Evolutionary conservation across 2,113 vertebrate genomes (phyloP).

Genomic region (Chionis minor): DNA sequence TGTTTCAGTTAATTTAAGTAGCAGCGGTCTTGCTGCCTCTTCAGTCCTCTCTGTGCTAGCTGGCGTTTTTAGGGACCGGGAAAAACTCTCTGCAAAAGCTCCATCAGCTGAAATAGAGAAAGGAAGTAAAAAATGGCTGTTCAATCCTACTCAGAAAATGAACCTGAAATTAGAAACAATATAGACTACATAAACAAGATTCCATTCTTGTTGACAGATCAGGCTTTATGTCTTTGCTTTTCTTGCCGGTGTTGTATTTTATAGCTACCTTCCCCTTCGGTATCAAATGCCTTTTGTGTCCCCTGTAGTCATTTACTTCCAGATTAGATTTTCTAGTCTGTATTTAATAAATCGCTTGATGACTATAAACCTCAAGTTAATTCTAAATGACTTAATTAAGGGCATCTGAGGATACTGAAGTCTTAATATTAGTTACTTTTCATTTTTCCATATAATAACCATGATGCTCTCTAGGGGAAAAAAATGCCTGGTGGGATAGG

Average conservation of each 20-base stretch:
- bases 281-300: background rate
- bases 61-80: background rate
- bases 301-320: background rate
- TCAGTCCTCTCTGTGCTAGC: constrained; percentile 47
- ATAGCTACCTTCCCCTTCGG: background rate
- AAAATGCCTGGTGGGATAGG: background rate
- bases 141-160: background rate
- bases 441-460: constrained; percentile 31
- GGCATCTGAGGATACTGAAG: background rate
- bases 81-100: constrained; percentile 26
- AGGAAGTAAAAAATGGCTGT: background rate
- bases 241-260: background rate
- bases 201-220: background rate
- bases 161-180: background rate
- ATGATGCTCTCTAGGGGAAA: background rate
- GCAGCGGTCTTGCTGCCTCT: constrained; percentile 62
- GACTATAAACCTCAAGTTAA: background rate
- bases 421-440: constrained; percentile 18
- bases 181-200: background rate
- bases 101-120: constrained; percentile 11
- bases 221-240: background rate
- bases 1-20: constrained; percentile 73
- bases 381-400: constrained; percentile 1
- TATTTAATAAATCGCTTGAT: background rate
- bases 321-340: background rate